These are phyloP conservation scores for Apostichopus californicus DNA, from an alignment of 35 echinoderm and acorn worm species.

Conservation along the genomic window DNA sequence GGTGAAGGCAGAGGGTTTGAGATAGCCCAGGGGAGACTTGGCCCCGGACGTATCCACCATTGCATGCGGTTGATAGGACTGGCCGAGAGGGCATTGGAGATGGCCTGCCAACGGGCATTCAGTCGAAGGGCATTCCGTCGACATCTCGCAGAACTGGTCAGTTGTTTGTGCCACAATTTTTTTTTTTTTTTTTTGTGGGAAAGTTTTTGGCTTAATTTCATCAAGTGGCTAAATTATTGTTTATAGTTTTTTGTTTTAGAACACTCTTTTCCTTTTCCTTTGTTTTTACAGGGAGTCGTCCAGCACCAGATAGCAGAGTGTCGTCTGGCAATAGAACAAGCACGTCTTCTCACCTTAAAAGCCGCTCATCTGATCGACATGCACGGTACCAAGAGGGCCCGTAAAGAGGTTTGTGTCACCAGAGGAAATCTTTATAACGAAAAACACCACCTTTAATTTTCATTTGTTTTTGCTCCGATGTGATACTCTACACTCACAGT, in stretches of 20 bases:
- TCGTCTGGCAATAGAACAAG: slow-evolving; percentile 87
- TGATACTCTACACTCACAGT: too few relatives aligned
- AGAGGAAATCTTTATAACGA: background rate
- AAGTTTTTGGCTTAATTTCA: too few relatives aligned
- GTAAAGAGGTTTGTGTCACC: slow-evolving; percentile 67
- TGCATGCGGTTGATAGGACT: slow-evolving; percentile 89
- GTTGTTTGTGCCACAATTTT: background rate
- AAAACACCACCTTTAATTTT: too few relatives aligned
- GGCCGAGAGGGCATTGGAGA: slow-evolving; percentile 73
- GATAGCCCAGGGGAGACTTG: slow-evolving; percentile 93
- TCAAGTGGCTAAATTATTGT: background rate
- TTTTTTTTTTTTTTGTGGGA: too few relatives aligned
- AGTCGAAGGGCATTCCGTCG: slow-evolving; percentile 78
- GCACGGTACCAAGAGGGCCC: slow-evolving; percentile 81
- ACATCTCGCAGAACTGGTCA: slow-evolving; percentile 82
- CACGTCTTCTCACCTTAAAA: slow-evolving; percentile 75
- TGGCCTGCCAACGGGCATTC: slow-evolving; percentile 79
- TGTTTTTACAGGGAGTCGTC: slow-evolving; percentile 75
- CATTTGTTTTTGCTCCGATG: too few relatives aligned
- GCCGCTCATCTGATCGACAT: slow-evolving; percentile 90
- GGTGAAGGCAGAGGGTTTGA: slow-evolving; percentile 98
- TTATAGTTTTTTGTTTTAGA: background rate
- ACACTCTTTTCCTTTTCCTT: background rate
- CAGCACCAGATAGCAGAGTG: slow-evolving; percentile 96
- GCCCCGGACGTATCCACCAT: slow-evolving; percentile 91